Evolutionary conservation across 2,113 vertebrate species (phyloP).

Genomic region (Acrocephalus arundinaceus): DNA sequence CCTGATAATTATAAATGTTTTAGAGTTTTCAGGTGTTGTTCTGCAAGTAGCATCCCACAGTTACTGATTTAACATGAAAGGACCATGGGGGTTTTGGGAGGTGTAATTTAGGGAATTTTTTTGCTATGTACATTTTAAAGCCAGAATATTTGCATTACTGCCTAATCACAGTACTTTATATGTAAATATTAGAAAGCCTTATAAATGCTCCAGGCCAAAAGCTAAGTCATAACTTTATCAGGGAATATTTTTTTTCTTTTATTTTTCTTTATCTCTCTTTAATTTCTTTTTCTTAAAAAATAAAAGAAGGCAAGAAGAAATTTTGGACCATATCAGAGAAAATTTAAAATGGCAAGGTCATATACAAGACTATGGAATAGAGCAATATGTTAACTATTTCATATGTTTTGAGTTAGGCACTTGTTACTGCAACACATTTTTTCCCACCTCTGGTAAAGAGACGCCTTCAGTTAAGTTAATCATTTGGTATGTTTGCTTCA

Average conservation of each 20-base stretch:
- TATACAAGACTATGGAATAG: not conserved
- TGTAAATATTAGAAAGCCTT: not conserved
- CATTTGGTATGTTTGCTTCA: not conserved
- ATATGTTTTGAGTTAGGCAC: not conserved
- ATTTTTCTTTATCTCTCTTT: not conserved
- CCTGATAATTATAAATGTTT: not conserved
- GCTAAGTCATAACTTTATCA: not conserved
- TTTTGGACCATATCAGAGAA: not conserved
- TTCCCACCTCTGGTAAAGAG: not conserved
- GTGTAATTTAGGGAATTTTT: fast-evolving
- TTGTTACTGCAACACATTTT: not conserved
- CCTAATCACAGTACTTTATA: not conserved
- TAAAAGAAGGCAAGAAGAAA: not conserved
- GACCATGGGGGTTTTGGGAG: fast-evolving
- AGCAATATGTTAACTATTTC: not conserved
- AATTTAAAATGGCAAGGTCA: not conserved
- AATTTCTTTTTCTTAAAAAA: not conserved
- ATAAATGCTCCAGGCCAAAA: not conserved
- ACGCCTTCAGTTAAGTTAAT: not conserved
- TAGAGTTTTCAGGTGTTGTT: not conserved
- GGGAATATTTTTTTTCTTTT: not conserved
- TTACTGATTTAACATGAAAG: not conserved
- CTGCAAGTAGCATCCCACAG: not conserved
- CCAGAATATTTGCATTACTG: not conserved
- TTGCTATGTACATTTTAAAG: not conserved